Conservation (phyloP, 2,888 invertebrate species). For the Platycheirus albimanus region DNA sequence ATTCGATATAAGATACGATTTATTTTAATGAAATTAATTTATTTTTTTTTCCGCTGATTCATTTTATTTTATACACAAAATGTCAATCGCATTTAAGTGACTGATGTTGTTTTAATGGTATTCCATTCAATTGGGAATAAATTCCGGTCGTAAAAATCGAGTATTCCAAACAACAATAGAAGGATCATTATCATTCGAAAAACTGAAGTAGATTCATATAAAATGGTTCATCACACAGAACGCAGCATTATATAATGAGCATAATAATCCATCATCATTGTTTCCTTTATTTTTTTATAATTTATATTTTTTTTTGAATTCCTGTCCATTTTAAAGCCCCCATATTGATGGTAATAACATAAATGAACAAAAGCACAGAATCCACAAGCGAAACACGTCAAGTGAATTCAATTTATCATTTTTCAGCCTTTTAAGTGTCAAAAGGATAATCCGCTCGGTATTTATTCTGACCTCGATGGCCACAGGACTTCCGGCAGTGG, state of each 20-base stretch:
- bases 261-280: conserved; percentile 21
- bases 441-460: conserved; percentile 23
- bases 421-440: conserved; percentile 25
- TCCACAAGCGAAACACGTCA: neutral
- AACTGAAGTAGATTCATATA: neutral
- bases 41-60: conserved; percentile 23
- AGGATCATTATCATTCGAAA: neutral
- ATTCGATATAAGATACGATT: conserved; percentile 27
- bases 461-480: conserved; percentile 7
- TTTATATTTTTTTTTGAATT: neutral
- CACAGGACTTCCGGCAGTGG: conserved; percentile 12
- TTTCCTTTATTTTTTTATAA: neutral
- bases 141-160: neutral
- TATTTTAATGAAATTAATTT: conserved; percentile 44
- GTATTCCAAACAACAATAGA: neutral
- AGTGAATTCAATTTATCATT: conserved; percentile 41
- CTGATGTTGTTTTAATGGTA: conserved; percentile 16
- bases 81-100: conserved; percentile 17
- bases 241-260: neutral
- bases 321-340: neutral
- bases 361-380: conserved; percentile 3
- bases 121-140: conserved; percentile 26
- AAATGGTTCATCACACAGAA: neutral
- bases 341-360: neutral
- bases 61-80: neutral